A percentile compares a stretch with the other conserved stretches of the same genome.
Evolutionary conservation across 2,888 invertebrate species (phyloP).

Genomic region (Drosophila phalerata): DNA sequence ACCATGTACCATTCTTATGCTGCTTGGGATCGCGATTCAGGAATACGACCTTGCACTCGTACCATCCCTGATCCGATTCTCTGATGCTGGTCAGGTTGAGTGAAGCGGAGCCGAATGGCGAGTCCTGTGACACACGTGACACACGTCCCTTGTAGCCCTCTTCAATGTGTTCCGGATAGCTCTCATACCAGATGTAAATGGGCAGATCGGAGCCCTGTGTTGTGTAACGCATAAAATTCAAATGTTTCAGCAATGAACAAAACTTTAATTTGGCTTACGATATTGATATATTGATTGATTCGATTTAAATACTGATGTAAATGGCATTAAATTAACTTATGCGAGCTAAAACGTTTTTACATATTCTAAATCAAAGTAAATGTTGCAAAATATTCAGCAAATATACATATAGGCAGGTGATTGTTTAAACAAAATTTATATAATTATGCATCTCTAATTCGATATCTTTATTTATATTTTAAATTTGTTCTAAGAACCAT

Average conservation of each 20-base stretch:
- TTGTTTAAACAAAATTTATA: not conserved
- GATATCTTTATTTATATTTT: too few relatives aligned
- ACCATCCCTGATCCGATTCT: conserved; percentile 98
- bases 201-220: conserved; percentile 96
- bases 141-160: conserved; percentile 97
- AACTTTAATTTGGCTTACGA: not conserved
- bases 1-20: conserved; percentile 98
- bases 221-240: conserved; percentile 27
- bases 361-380: conserved; percentile 23
- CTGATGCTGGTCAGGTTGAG: conserved; percentile 98
- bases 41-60: conserved; percentile 97
- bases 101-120: conserved; percentile 95
- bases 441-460: too few relatives aligned
- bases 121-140: conserved; percentile 94
- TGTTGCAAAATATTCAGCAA: conserved; percentile 3
- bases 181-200: conserved; percentile 99
- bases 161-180: conserved; percentile 98
- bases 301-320: conserved; percentile 30
- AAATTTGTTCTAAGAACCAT: too few relatives aligned
- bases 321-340: conserved; percentile 24
- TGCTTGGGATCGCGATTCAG: conserved; percentile 97
- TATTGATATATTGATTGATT: conserved; percentile 7
- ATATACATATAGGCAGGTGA: not conserved
- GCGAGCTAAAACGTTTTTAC: conserved; percentile 23
- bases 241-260: conserved; percentile 23